A percentile compares a stretch with the other conserved stretches of the same genome.
Evolutionary conservation across 1,140 invertebrate species (phyloP).

Genomic region (Sarcophaga bullata): DNA sequence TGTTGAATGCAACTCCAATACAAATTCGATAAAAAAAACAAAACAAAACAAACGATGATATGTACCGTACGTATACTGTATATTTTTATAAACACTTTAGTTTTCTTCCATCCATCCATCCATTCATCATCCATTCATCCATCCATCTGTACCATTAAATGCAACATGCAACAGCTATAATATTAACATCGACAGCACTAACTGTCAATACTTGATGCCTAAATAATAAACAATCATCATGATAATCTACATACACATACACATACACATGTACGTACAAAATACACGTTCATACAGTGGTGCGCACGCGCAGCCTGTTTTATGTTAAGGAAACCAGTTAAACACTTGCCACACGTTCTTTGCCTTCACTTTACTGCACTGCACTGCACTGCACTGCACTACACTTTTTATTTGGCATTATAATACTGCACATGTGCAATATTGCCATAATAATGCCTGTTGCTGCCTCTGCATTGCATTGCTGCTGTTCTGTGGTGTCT

Average conservation of each 20-base stretch:
- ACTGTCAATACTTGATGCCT: background rate
- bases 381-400: too few species aligned
- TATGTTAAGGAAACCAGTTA: conserved; percentile 35
- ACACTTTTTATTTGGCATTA: background rate
- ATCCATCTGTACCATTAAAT: too few species aligned
- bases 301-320: background rate
- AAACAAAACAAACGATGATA: too few species aligned
- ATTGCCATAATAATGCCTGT: background rate
- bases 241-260: background rate
- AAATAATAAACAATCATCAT: background rate
- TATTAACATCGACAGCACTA: background rate
- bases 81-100: too few species aligned
- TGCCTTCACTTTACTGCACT: background rate
- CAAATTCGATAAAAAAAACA: too few species aligned
- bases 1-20: background rate
- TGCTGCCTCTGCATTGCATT: background rate
- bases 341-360: conserved; percentile 44
- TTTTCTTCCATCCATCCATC: too few species aligned
- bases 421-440: background rate
- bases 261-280: background rate
- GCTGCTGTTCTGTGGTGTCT: background rate
- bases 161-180: too few species aligned
- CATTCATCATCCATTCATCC: too few species aligned
- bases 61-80: too few species aligned
- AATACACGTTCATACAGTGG: background rate